These are phyloP conservation scores for Goniozus legneri DNA, from an alignment of 1,140 invertebrate species.

Conservation along the genomic window DNA sequence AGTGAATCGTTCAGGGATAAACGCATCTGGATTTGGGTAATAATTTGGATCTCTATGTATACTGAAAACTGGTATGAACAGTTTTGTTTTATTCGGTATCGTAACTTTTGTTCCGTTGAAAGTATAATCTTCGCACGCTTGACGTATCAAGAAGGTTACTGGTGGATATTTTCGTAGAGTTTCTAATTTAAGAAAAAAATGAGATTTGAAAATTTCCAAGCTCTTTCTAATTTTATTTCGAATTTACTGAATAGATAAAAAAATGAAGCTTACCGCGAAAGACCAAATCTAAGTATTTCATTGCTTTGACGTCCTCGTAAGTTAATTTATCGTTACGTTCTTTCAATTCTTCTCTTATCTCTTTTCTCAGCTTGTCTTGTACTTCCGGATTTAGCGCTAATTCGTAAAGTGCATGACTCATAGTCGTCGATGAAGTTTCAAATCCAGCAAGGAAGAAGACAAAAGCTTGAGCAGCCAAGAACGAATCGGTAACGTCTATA, in stretches of 20 bases:
- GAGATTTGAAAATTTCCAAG: background rate
- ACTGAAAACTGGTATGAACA: too few relatives aligned
- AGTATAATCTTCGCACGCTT: constrained; percentile 31
- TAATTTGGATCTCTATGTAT: too few relatives aligned
- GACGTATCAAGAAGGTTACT: constrained; percentile 23
- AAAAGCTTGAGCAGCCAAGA: constrained; percentile 41
- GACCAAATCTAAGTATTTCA: constrained; percentile 10
- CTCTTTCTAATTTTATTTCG: background rate
- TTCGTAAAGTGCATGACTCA: constrained; percentile 49
- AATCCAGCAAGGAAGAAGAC: constrained; percentile 59
- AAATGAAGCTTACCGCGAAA: constrained; percentile 5
- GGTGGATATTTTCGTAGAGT: constrained; percentile 49
- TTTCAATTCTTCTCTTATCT: constrained; percentile 40
- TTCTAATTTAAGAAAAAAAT: constrained; percentile 32
- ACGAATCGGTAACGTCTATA: constrained; percentile 36
- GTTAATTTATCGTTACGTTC: constrained; percentile 6
- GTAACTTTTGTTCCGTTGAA: constrained; percentile 37
- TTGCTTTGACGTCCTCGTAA: constrained; percentile 10
- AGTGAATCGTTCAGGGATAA: too few relatives aligned
- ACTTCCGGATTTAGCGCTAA: constrained; percentile 56
- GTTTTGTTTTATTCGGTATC: constrained; percentile 50
- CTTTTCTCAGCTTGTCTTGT: constrained; percentile 53
- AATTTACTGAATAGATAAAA: background rate
- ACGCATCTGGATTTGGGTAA: too few relatives aligned
- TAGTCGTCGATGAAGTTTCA: constrained; percentile 57